Evolutionary conservation across 2,888 invertebrate species (phyloP).

Genomic region (Dynastes maya): DNA sequence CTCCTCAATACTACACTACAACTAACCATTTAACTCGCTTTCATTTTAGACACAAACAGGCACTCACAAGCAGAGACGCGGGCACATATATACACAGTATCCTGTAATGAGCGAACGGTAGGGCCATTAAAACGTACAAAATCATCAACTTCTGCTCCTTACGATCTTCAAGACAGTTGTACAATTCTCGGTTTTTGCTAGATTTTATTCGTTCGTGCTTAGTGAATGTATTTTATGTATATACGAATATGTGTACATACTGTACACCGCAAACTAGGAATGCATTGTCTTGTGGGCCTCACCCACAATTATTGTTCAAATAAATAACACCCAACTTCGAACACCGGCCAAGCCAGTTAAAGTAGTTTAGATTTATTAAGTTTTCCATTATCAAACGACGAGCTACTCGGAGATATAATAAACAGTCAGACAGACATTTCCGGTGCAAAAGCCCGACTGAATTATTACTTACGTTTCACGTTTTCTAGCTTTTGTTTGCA

Average conservation of each 20-base stretch:
- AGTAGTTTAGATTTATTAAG: constrained; percentile 53
- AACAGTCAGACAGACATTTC: constrained; percentile 54
- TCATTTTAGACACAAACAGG: constrained; percentile 34
- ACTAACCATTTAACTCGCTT: constrained; percentile 43
- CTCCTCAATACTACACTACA: constrained; percentile 32
- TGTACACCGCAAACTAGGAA: constrained; percentile 14
- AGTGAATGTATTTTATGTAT: background rate
- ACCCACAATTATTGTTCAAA: constrained; percentile 49
- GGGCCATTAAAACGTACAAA: constrained; percentile 26
- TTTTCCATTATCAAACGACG: constrained; percentile 53
- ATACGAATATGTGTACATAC: background rate
- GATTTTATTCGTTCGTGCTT: background rate
- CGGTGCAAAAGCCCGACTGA: constrained; percentile 51
- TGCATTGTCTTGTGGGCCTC: constrained; percentile 47
- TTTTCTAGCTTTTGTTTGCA: constrained; percentile 39
- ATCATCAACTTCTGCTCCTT: constrained; percentile 9
- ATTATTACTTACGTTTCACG: constrained; percentile 47
- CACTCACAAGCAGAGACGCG: constrained; percentile 11
- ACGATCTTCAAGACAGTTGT: constrained; percentile 24
- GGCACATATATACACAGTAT: background rate
- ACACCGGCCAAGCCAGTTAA: constrained; percentile 48
- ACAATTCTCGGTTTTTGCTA: constrained; percentile 6
- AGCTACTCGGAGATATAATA: constrained; percentile 50
- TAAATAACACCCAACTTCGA: constrained; percentile 46
- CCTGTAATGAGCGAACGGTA: constrained; percentile 14